Base-by-base conservation (phyloP, 2,797 vertebrate genomes). In the Adelosebastes latens region DNA sequence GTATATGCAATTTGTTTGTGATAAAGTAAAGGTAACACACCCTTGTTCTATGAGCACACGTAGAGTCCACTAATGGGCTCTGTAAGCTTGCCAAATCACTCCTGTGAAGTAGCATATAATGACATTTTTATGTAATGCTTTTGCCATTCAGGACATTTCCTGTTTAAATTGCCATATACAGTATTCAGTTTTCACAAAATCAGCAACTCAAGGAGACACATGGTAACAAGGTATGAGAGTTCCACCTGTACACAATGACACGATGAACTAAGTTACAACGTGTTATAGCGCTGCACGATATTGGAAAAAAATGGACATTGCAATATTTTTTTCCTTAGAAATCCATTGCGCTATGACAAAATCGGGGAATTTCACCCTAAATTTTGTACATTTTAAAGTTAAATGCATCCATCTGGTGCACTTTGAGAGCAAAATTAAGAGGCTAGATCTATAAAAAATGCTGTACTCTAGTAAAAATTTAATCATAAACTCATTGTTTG, bases 51-150 rank as follows among this genome's bases (percentile, higher is more conserved):
- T 39, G 16, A 64, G 58, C 12, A 39, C 22, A 70, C 6, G 2
- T 36, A 12, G 49, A 77, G 36, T 39, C 31, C 18, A 46, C 71
- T 72, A 39, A 78, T 78, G 75, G 52, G 72, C 25, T 46, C 22
- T 63, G 20, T 68, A 36, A 59, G 60, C 25, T 58, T 63, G 29
- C 56, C 60, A 77, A 80, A 82, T 80, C 68, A 59, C 39, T 85
- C 65, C 18, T 59, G 36, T 77, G 25, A 80, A 66, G 61, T 25
- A 72, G 56, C 65, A 61, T 63, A 68, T 63, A 68, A 87, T 82
- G 32, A 80, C 22, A 75, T 87, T 49, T 75, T 75, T 61, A 79
- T 79, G 59, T 66, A 62, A 74, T 76, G 60, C 53, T 79, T 80
- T 74, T 73, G 67, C 34, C 56, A 77, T 79, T 72, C 49, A 67